Percentiles rank a stretch among this genome's conserved stretches.
Evolutionary conservation across 2,113 vertebrate genomes (phyloP).

Genomic region (Rhombomys opimus): DNA sequence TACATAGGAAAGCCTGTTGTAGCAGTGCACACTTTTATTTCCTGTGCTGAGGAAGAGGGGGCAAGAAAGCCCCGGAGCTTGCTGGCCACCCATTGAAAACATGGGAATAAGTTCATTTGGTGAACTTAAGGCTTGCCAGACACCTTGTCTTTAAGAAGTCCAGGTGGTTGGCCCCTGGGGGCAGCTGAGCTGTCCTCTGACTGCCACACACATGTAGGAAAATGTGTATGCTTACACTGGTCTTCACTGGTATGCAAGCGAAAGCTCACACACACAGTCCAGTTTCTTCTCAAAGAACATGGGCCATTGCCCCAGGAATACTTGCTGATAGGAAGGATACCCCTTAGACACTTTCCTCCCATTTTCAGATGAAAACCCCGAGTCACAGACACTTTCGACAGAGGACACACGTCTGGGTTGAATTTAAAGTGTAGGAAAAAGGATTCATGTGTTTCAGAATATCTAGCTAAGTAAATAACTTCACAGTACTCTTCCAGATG

Average conservation of each 20-base stretch:
- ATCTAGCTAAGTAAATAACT: slow-evolving; percentile 68
- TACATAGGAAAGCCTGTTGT: not conserved
- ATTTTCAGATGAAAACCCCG: slow-evolving; percentile 52
- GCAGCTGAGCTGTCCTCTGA: not conserved
- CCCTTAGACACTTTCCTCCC: not conserved
- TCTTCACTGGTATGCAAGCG: not conserved
- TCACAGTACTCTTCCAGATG: slow-evolving; percentile 60
- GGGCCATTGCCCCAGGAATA: not conserved
- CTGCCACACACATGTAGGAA: no score
- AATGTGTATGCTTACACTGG: not conserved
- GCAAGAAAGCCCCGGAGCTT: not conserved
- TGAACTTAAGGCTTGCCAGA: not conserved
- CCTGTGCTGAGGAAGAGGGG: not conserved
- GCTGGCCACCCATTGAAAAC: not conserved
- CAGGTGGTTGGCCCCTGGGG: not conserved
- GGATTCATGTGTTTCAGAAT: slow-evolving; percentile 61
- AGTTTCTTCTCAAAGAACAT: not conserved
- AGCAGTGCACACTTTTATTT: not conserved
- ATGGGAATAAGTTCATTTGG: no score
- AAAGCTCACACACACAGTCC: not conserved
- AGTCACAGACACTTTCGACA: not conserved
- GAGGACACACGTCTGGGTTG: slow-evolving; percentile 69
- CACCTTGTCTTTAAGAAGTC: not conserved
- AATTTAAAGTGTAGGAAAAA: slow-evolving; percentile 28
- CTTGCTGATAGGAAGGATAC: not conserved